These are phyloP conservation scores for Macroteleia sp. DNA, from an alignment of 2,888 invertebrate species.

Conservation along the genomic window DNA sequence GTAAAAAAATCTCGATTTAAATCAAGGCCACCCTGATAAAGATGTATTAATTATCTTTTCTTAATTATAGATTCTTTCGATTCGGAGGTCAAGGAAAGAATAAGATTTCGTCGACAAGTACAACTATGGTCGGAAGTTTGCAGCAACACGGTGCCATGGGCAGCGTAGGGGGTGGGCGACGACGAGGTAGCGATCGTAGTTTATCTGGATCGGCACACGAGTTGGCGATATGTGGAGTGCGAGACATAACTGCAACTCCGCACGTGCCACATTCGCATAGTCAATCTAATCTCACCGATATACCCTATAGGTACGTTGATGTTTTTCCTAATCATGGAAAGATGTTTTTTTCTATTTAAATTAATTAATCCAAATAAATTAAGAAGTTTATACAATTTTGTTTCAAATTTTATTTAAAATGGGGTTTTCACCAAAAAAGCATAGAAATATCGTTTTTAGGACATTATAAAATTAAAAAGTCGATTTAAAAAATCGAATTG, in stretches of 20 bases:
- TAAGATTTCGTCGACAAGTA: constrained; percentile 88
- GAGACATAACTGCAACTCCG: constrained; percentile 84
- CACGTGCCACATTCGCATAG: constrained; percentile 94
- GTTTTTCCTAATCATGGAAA: neutral
- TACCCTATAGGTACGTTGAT: constrained; percentile 89
- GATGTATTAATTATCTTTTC: too few species aligned
- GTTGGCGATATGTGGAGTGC: constrained; percentile 89
- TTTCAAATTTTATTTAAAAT: too few species aligned
- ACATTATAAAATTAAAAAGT: too few species aligned
- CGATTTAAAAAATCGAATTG: neutral
- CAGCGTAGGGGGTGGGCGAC: constrained; percentile 83
- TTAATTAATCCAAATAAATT: neutral
- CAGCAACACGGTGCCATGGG: constrained; percentile 79
- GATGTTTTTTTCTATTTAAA: constrained; percentile 10
- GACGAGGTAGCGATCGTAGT: constrained; percentile 93
- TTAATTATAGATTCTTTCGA: constrained; percentile 90
- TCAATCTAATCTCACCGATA: constrained; percentile 94
- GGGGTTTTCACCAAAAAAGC: too few species aligned
- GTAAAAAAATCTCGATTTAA: too few species aligned
- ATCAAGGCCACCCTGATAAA: too few species aligned
- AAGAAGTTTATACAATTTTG: neutral
- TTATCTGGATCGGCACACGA: constrained; percentile 93
- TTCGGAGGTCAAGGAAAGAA: constrained; percentile 95
- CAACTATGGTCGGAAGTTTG: constrained; percentile 85
- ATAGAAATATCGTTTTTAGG: too few species aligned